A percentile compares a stretch with the other conserved stretches of the same genome.
These are phyloP conservation scores for Chymomyza amoena DNA, from an alignment of 2,888 invertebrate species.

Conservation along the genomic window DNA sequence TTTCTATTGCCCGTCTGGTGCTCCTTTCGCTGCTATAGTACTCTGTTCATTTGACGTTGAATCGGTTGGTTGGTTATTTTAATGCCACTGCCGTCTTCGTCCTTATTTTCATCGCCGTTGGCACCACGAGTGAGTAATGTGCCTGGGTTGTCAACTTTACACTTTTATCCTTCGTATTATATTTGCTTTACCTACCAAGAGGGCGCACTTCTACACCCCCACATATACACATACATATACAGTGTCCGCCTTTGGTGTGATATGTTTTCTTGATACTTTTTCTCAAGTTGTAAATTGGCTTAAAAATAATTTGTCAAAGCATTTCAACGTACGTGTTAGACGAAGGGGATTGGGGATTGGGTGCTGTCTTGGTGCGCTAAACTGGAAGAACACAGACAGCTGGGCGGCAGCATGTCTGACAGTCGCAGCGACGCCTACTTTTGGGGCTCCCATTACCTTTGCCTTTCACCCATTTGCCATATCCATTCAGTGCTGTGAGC, in stretches of 20 bases:
- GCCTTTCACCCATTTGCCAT: neutral
- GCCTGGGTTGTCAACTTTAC: conserved; percentile 73
- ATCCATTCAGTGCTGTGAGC: neutral
- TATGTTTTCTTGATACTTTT: conserved; percentile 71
- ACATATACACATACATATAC: neutral
- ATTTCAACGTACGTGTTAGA: conserved; percentile 52
- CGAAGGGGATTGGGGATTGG: neutral
- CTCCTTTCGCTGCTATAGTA: conserved; percentile 47
- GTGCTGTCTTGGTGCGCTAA: neutral
- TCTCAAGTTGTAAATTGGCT: conserved; percentile 75
- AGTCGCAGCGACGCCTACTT: conserved; percentile 26
- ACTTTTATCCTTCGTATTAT: conserved; percentile 72
- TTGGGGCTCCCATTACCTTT: conserved; percentile 2
- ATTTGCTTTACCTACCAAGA: conserved; percentile 60
- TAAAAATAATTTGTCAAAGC: conserved; percentile 76
- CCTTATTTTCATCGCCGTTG: conserved; percentile 41
- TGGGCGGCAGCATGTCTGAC: conserved; percentile 18
- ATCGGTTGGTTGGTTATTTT: conserved; percentile 68
- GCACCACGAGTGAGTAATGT: conserved; percentile 73
- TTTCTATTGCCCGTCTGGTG: conserved; percentile 33
- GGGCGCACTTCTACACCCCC: conserved; percentile 15
- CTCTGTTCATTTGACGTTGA: conserved; percentile 67
- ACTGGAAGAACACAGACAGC: conserved; percentile 15
- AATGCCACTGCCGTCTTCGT: conserved; percentile 48
- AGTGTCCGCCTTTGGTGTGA: conserved; percentile 44